These are phyloP conservation scores for Cyaniris semiargus DNA, from an alignment of 2,888 invertebrate species.

Conservation along the genomic window DNA sequence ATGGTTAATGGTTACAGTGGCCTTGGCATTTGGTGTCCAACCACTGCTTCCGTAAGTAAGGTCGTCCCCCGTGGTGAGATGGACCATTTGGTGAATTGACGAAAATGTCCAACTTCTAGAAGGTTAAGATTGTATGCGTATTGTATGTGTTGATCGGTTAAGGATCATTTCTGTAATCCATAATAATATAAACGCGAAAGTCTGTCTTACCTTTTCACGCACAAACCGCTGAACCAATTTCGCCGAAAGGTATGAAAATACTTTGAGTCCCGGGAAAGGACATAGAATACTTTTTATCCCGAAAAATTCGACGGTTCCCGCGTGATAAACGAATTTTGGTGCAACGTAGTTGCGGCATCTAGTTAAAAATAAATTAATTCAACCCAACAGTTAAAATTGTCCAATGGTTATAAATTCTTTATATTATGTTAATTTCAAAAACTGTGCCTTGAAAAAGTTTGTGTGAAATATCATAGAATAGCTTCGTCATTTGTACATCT, in stretches of 20 bases:
- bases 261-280: no score
- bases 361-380: no score
- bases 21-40: conserved; percentile 55
- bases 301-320: no score
- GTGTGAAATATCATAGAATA: background rate
- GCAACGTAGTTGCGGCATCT: no score
- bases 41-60: conserved; percentile 43
- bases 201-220: no score
- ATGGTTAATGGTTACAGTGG: conserved; percentile 33
- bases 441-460: background rate
- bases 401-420: background rate
- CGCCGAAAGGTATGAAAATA: no score
- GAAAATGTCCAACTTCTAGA: conserved; percentile 46
- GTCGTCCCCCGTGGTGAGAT: conserved; percentile 47
- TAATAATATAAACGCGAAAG: no score
- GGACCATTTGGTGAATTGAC: conserved; percentile 52
- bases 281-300: no score
- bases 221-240: no score
- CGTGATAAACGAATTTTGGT: no score
- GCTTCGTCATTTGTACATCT: background rate
- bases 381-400: no score
- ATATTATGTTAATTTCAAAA: background rate
- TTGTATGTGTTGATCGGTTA: background rate
- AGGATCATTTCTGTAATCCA: no score
- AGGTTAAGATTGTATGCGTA: conserved; percentile 43